Conservation (phyloP, 2,113 vertebrate species). For the Acrocephalus arundinaceus region DNA sequence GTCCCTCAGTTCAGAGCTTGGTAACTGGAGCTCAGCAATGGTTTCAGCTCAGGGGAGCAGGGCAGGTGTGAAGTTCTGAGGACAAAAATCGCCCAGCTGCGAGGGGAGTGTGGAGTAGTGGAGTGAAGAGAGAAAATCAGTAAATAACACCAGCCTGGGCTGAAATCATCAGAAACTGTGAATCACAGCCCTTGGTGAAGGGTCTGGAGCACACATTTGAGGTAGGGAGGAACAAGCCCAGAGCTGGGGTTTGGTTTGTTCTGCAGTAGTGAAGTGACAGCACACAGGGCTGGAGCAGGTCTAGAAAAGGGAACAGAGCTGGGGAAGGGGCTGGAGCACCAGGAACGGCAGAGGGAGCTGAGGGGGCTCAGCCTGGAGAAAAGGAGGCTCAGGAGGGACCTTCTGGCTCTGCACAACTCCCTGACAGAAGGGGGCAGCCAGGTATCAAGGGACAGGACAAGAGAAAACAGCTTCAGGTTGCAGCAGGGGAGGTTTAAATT, state of each 20-base stretch:
- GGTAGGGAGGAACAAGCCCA: background rate
- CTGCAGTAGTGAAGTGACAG: background rate
- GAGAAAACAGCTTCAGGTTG: background rate
- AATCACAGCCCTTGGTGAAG: background rate
- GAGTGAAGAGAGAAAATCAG: background rate
- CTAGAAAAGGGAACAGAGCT: background rate
- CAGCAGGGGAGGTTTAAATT: background rate
- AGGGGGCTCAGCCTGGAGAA: background rate
- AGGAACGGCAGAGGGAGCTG: background rate
- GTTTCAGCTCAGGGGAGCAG: background rate
- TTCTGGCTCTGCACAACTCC: background rate
- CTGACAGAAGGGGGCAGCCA: too few relatives aligned
- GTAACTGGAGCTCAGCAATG: background rate
- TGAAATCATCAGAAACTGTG: background rate
- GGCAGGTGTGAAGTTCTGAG: background rate
- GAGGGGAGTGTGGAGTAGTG: background rate
- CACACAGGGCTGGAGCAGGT: fast-evolving
- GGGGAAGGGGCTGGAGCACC: background rate
- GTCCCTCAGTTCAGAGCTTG: background rate
- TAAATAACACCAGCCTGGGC: background rate
- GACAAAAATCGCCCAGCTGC: background rate
- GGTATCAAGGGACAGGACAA: background rate
- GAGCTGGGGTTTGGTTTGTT: background rate
- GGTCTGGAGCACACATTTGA: background rate
- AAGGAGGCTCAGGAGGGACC: background rate